A percentile compares a stretch with the other conserved stretches of the same genome.
These are phyloP conservation scores for Megamerina dolium DNA, from an alignment of 2,888 invertebrate species.

Conservation along the genomic window DNA sequence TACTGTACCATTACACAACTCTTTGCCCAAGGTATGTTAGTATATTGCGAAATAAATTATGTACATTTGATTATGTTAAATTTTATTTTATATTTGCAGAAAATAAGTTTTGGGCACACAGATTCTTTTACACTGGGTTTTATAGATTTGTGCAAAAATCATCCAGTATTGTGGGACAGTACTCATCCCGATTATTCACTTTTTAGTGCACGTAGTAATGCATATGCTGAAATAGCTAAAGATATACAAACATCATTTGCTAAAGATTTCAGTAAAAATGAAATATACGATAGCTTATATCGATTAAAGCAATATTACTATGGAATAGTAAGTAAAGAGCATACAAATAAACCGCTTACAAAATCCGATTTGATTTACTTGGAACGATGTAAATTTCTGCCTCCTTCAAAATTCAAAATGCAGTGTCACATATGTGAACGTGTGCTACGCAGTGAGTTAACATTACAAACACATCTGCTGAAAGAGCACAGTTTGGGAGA, in stretches of 20 bases:
- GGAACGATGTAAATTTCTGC: conserved; percentile 9
- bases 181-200: conserved; percentile 8
- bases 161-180: conserved; percentile 11
- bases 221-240: conserved; percentile 6
- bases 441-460: conserved; percentile 6
- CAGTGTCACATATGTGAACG: conserved; percentile 12
- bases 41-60: too few relatives aligned
- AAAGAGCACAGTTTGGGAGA: conserved; percentile 11
- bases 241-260: conserved; percentile 2
- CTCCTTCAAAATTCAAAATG: conserved; percentile 1
- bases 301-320: conserved; percentile 8
- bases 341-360: neutral
- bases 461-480: conserved; percentile 8
- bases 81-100: conserved; percentile 1
- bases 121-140: conserved; percentile 7
- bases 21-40: conserved; percentile 5
- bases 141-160: conserved; percentile 7
- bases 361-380: conserved; percentile 6
- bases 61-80: too few relatives aligned
- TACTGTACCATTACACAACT: neutral
- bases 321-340: conserved; percentile 1
- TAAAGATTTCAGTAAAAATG: conserved; percentile 6
- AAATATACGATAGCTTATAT: conserved; percentile 7
- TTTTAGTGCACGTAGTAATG: conserved; percentile 2
- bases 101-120: conserved; percentile 3